phyloP scores from a whole-genome alignment of 2,888 invertebrate species.

The Mystacides longicornis region DNA sequence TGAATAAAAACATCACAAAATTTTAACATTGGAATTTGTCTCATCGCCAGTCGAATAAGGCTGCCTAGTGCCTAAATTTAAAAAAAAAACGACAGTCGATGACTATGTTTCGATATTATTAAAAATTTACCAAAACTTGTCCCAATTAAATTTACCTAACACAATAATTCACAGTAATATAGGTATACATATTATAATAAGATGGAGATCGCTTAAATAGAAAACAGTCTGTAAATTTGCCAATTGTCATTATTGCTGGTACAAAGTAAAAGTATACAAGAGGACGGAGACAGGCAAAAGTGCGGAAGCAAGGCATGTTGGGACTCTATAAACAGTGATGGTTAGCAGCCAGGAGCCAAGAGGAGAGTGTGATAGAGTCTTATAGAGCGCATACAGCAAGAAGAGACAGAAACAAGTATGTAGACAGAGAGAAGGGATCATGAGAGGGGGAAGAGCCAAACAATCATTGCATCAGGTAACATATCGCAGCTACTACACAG shows the following conservation, averaged over 20 bases:
- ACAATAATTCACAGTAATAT: too few relatives aligned
- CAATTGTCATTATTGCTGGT: conserved; percentile 8
- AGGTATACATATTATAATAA: too few relatives aligned
- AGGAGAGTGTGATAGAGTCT: conserved; percentile 10
- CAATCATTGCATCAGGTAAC: conserved; percentile 26
- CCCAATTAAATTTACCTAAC: conserved; percentile 5
- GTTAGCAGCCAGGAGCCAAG: neutral
- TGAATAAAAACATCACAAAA: conserved; percentile 15
- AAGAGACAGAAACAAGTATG: conserved; percentile 19
- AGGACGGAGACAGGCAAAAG: conserved; percentile 10
- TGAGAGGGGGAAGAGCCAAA: conserved; percentile 16
- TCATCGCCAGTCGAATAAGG: too few relatives aligned
- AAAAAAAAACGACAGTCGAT: too few relatives aligned
- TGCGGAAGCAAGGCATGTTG: conserved; percentile 2
- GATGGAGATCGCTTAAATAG: neutral
- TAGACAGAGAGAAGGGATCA: conserved; percentile 2
- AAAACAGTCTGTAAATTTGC: neutral
- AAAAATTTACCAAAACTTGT: neutral
- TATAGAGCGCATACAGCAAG: conserved; percentile 20
- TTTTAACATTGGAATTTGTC: too few relatives aligned
- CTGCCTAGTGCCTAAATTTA: neutral
- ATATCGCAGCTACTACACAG: conserved; percentile 21
- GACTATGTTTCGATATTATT: neutral
- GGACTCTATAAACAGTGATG: neutral
- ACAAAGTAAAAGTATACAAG: conserved; percentile 18